Evolutionary conservation across 2,888 invertebrate genomes (phyloP).

Genomic region (Barypeithes pellucidus): DNA sequence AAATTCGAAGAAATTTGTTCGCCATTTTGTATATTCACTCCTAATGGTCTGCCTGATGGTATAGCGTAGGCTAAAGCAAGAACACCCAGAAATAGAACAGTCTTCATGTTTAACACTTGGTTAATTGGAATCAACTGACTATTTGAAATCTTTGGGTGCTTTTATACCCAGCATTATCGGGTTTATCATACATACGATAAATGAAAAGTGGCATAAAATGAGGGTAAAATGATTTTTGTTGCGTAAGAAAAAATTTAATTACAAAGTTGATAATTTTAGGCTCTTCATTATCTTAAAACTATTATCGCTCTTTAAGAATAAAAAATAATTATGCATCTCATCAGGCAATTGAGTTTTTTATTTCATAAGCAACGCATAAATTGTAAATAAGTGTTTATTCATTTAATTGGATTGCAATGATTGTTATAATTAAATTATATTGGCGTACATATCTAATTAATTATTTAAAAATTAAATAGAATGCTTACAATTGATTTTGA

Average conservation of each 20-base stretch:
- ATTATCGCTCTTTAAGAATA: not conserved
- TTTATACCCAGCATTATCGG: conserved; percentile 27
- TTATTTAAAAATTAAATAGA: no score
- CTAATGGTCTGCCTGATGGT: not conserved
- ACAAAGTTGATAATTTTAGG: not conserved
- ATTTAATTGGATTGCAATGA: no score
- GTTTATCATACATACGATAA: not conserved
- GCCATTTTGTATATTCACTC: not conserved
- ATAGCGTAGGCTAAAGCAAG: conserved; percentile 5
- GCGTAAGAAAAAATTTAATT: conserved; percentile 35
- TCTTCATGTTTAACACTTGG: conserved; percentile 10
- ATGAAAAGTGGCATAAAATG: not conserved
- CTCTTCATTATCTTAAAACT: not conserved
- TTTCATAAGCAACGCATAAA: not conserved
- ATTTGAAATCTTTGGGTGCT: not conserved
- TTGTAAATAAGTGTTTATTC: no score
- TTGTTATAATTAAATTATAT: no score
- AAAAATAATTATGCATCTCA: not conserved
- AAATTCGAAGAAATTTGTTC: not conserved
- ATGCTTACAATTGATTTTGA: no score
- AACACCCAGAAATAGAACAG: conserved; percentile 5
- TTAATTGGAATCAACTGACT: conserved; percentile 1
- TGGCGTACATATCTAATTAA: no score
- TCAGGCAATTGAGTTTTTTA: not conserved
- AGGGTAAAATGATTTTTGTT: conserved; percentile 19